Evolutionary conservation across 1,140 invertebrate genomes (phyloP), one percentile per base, ranked within the genome.

Genomic region (Rhopalosiphum maidis): DNA sequence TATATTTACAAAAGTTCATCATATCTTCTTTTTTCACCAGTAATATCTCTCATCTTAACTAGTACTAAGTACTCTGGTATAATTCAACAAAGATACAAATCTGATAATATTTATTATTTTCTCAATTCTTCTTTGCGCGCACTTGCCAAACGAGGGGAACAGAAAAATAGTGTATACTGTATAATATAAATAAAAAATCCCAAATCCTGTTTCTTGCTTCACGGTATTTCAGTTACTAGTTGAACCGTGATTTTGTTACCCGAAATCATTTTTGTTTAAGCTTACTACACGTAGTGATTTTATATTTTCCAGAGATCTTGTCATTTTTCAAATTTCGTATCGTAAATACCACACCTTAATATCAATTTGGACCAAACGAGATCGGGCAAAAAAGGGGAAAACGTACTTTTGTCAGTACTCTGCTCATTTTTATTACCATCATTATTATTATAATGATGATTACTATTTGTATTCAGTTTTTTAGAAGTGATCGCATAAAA

Each of bases 291-390:
- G 60, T n/a, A 77, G 60, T n/a, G 60, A 30, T 77, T 15, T 77
- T 77, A n/a, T 77, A 77, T 77, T 77, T 77, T 77, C 5, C 22
- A n/a, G n/a, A 35, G n/a, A n/a, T 77, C 60, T n/a, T 68, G 15
- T 15, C n/a, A 77, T n/a, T 77, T 77, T 77, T 77, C 60, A 77
- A 77, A 77, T n/a, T 77, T 77, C 3, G n/a, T n/a, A 77, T 6
- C 60, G n/a, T n/a, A 77, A 77, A 77, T 77, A 77, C 15, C 30
- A 15, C 60, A n/a, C 60, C 60, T 77, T 77, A 77, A 35, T 77
- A 77, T 77, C 60, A n/a, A 77, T 77, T 77, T 77, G 60, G 30
- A n/a, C 60, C 60, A 77, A 77, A 77, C 60, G n/a, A 77, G 60
- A 77, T 77, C 30, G 60, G 60, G 11, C 8, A 30, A 60, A 25